These are phyloP conservation scores for Seira musarum DNA, from an alignment of 2,888 invertebrate species.

Conservation along the genomic window DNA sequence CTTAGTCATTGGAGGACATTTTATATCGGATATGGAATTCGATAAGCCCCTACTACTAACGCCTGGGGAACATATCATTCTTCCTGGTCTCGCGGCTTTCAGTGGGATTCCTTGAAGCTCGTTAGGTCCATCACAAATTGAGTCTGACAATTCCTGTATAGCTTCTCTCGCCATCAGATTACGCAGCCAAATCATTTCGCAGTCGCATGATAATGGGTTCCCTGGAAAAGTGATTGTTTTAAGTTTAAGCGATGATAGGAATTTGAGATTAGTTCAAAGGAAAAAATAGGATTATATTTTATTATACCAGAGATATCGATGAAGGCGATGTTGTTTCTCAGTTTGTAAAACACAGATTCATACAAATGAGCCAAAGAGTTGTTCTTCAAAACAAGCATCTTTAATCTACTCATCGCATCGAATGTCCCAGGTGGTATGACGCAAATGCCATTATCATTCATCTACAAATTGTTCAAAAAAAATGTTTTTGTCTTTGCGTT, in stretches of 20 bases:
- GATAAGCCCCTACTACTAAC: conserved; percentile 44
- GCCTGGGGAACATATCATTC: conserved; percentile 64
- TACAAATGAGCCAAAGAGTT: conserved; percentile 83
- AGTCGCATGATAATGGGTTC: conserved; percentile 87
- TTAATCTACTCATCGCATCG: conserved; percentile 87
- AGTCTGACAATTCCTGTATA: conserved; percentile 63
- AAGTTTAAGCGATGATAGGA: too few species aligned
- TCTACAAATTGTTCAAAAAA: conserved; percentile 71
- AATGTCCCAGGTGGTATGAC: conserved; percentile 86
- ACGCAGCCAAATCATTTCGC: conserved; percentile 86
- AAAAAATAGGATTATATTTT: too few species aligned
- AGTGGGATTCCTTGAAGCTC: conserved; percentile 67
- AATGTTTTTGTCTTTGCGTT: too few species aligned
- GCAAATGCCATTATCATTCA: conserved; percentile 89
- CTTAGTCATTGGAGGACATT: conserved; percentile 59
- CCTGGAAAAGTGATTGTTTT: conserved; percentile 75
- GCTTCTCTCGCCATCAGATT: conserved; percentile 71
- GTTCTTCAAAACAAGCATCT: conserved; percentile 83
- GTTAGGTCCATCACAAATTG: conserved; percentile 68
- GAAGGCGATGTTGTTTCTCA: conserved; percentile 86
- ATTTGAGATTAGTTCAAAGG: not conserved
- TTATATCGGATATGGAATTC: conserved; percentile 49
- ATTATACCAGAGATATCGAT: conserved; percentile 90
- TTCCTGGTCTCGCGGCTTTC: conserved; percentile 67
- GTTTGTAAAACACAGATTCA: conserved; percentile 82